Evolutionary conservation across 2,888 invertebrate genomes (phyloP).

Genomic region (Spilarctia lutea): DNA sequence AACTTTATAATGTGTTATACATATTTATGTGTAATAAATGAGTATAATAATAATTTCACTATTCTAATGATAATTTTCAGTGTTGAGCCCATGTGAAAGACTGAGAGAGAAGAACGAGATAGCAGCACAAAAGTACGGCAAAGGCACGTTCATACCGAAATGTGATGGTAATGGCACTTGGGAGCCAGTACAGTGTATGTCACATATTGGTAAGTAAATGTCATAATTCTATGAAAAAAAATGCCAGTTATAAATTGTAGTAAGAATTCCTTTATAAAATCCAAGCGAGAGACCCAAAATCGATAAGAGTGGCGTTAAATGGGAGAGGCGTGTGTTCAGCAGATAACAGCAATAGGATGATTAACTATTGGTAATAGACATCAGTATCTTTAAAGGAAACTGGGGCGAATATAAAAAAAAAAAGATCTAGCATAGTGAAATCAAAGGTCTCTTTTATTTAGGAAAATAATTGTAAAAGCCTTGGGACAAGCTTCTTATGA

Average conservation of each 20-base stretch:
- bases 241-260: neutral
- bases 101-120: constrained; percentile 92
- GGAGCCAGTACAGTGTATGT: constrained; percentile 93
- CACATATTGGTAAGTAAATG: constrained; percentile 76
- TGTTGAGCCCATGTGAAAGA: constrained; percentile 93
- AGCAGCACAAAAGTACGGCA: constrained; percentile 90
- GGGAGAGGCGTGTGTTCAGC: no score
- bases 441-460: neutral
- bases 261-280: neutral
- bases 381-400: no score
- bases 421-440: no score
- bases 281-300: no score
- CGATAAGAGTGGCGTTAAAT: no score
- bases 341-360: no score
- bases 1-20: neutral
- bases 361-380: neutral
- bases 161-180: constrained; percentile 92
- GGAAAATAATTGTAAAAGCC: neutral
- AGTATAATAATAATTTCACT: neutral
- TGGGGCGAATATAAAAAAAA: no score
- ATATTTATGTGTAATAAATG: neutral
- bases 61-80: constrained; percentile 60
- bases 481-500: neutral
- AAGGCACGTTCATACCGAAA: constrained; percentile 91
- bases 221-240: neutral